These are phyloP conservation scores for Lepeophtheirus nordmannii DNA, from an alignment of 2,888 invertebrate genomes.

Conservation along the genomic window DNA sequence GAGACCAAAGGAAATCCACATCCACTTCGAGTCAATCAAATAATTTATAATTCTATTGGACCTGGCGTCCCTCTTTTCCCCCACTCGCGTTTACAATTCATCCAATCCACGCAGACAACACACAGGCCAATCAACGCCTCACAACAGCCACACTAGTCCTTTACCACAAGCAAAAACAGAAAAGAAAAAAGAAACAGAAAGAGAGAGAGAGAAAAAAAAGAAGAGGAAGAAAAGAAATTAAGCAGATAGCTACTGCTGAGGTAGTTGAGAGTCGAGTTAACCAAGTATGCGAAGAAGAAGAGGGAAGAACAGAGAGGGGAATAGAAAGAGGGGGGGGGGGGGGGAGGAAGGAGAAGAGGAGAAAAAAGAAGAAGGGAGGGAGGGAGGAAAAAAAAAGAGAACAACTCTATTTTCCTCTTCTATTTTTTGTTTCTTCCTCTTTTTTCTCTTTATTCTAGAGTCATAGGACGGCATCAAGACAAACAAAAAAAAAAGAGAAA, in stretches of 20 bases:
- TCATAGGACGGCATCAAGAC: too few species aligned
- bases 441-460: too few species aligned
- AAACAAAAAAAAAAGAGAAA: too few species aligned
- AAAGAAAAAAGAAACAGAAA: background rate
- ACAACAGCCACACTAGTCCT: background rate
- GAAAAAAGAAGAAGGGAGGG: background rate
- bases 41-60: too few species aligned
- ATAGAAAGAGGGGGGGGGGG: background rate
- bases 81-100: too few species aligned
- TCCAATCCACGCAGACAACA: too few species aligned
- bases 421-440: background rate
- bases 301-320: background rate
- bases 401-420: constrained; percentile 8
- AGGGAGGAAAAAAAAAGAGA: background rate
- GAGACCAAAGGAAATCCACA: too few species aligned
- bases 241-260: background rate
- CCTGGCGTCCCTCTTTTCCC: too few species aligned
- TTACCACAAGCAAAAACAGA: background rate
- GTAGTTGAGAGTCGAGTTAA: background rate
- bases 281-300: background rate
- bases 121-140: background rate
- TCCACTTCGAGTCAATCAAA: too few species aligned
- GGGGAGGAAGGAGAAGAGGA: background rate
- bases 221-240: background rate
- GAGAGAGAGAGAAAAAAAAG: background rate